Percentiles rank a stretch among this genome's conserved stretches.
Evolutionary conservation across 2,888 invertebrate genomes (phyloP).

Genomic region (Nomada ferruginata): DNA sequence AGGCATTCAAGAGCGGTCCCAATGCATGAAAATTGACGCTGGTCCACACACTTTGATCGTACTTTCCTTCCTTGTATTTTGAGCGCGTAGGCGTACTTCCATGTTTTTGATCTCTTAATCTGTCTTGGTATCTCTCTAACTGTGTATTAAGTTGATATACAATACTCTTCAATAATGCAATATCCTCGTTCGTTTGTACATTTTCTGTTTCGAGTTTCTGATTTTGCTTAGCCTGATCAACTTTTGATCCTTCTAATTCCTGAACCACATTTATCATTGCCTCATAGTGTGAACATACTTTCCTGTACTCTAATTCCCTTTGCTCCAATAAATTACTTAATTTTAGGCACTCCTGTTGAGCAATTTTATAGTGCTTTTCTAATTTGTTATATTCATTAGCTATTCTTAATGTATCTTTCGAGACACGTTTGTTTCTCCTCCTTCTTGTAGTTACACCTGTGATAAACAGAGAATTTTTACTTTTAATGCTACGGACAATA

Average conservation of each 20-base stretch:
- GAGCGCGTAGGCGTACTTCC: neutral
- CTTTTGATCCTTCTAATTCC: slow-evolving; percentile 72
- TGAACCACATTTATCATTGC: slow-evolving; percentile 67
- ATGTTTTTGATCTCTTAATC: slow-evolving; percentile 84
- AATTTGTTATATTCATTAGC: slow-evolving; percentile 73
- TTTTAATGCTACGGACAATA: neutral
- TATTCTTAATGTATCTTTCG: slow-evolving; percentile 22
- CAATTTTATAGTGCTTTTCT: slow-evolving; percentile 69
- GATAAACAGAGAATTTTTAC: neutral
- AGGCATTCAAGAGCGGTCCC: slow-evolving; percentile 91
- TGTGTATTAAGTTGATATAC: slow-evolving; percentile 92
- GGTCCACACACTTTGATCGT: slow-evolving; percentile 84
- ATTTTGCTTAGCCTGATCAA: slow-evolving; percentile 59
- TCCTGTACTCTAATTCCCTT: slow-evolving; percentile 72
- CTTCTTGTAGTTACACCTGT: slow-evolving; percentile 9
- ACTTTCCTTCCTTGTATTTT: neutral
- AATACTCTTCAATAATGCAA: slow-evolving; percentile 90
- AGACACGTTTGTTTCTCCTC: slow-evolving; percentile 8
- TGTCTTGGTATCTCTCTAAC: slow-evolving; percentile 91
- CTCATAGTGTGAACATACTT: slow-evolving; percentile 72
- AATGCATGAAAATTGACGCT: slow-evolving; percentile 87
- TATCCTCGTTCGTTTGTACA: slow-evolving; percentile 87
- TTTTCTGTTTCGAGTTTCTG: slow-evolving; percentile 86
- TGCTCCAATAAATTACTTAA: slow-evolving; percentile 66
- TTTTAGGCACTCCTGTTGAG: slow-evolving; percentile 67